phyloP scores from a whole-genome alignment of 2,888 invertebrate genomes.

The Steinernema hermaphroditum region DNA sequence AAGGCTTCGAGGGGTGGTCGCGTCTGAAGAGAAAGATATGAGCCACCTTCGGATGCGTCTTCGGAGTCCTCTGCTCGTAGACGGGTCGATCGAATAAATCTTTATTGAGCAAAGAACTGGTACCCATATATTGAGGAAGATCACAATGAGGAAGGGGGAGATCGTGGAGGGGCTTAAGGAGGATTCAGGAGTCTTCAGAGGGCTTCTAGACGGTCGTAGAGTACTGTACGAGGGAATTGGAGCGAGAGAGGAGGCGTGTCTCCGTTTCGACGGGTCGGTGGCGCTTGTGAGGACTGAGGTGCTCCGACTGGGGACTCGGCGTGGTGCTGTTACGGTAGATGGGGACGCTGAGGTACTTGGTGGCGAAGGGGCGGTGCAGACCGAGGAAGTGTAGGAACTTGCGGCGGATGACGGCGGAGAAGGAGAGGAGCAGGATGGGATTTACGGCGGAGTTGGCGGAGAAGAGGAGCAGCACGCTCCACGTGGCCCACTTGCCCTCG shows the following conservation, averaged over 20 bases:
- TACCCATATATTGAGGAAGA: constrained; percentile 8
- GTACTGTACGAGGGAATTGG: constrained; percentile 3
- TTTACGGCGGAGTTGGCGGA: constrained; percentile 61
- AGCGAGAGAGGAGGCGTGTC: constrained; percentile 14
- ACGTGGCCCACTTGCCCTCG: constrained; percentile 65
- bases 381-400: constrained; percentile 7
- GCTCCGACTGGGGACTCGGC: constrained; percentile 16
- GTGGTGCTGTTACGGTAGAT: constrained; percentile 14
- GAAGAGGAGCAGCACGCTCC: constrained; percentile 57
- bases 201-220: neutral
- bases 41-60: too few species aligned
- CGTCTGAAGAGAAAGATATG: neutral
- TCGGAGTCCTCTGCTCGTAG: too few species aligned
- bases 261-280: neutral
- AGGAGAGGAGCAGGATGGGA: constrained; percentile 58
- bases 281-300: neutral
- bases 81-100: too few species aligned
- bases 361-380: neutral
- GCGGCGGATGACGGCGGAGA: constrained; percentile 51
- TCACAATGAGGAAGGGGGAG: neutral
- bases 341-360: constrained; percentile 19
- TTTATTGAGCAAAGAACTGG: constrained; percentile 20
- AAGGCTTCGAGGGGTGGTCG: constrained; percentile 14
- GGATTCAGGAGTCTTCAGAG: neutral
- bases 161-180: too few species aligned